A percentile compares a stretch with the other conserved stretches of the same genome.
Evolutionary conservation across 1,140 invertebrate genomes (phyloP).

Genomic region (Euschistus heros): DNA sequence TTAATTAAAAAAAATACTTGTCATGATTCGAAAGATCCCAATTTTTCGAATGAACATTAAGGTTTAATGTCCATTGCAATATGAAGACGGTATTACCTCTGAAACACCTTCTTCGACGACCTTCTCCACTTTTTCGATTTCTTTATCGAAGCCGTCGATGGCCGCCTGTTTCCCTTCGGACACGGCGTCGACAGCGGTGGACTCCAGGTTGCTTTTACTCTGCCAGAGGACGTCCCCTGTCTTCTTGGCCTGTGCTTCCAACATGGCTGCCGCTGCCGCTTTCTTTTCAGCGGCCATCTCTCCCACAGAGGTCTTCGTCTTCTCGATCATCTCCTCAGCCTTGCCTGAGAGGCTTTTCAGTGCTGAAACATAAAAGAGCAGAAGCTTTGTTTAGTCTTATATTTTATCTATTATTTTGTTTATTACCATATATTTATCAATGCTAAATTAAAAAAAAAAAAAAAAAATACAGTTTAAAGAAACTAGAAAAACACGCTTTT

Average conservation of each 20-base stretch:
- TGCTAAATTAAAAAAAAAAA: too few species aligned
- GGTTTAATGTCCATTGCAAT: not conserved
- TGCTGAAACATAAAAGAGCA: conserved; percentile 27
- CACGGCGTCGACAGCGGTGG: conserved; percentile 25
- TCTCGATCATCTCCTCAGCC: conserved; percentile 32
- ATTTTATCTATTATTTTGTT: too few species aligned
- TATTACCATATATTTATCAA: too few species aligned
- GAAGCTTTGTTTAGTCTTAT: too few species aligned
- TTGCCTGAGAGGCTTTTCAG: conserved; percentile 32
- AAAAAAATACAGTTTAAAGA: too few species aligned
- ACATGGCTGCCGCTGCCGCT: conserved; percentile 29
- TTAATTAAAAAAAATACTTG: too few species aligned
- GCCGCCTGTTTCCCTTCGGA: conserved; percentile 30
- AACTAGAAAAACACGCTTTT: too few species aligned
- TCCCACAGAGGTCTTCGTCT: conserved; percentile 33
- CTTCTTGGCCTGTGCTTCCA: conserved; percentile 32
- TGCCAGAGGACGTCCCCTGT: conserved; percentile 30
- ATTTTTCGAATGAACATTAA: not conserved
- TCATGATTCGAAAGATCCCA: too few species aligned
- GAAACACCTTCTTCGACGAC: conserved; percentile 26
- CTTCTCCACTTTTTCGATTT: conserved; percentile 27
- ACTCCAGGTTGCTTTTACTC: conserved; percentile 29
- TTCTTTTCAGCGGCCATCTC: conserved; percentile 32
- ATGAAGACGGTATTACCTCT: conserved; percentile 26
- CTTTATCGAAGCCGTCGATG: conserved; percentile 32